phyloP scores from a whole-genome alignment of 2,797 vertebrate species.

The Sciurus carolinensis region DNA sequence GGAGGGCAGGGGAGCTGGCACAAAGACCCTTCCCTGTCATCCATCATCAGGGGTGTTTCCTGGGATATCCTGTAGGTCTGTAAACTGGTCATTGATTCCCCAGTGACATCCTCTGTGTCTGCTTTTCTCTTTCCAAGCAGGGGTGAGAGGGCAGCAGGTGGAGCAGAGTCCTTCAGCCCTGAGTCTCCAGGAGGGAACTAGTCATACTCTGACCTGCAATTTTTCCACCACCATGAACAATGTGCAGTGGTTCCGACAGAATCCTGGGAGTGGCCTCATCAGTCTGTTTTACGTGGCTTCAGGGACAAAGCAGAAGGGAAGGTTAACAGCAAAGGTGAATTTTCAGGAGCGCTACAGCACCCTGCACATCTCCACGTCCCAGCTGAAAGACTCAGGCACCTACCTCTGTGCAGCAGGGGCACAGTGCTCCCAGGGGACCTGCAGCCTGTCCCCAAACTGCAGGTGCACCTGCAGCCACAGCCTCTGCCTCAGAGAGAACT shows the following conservation, averaged over 20 bases:
- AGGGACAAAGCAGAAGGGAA: background rate
- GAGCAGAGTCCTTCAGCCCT: background rate
- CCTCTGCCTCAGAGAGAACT: background rate
- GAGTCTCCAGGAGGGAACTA: background rate
- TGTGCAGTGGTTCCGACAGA: conserved; percentile 70
- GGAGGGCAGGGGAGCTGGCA: fast-evolving
- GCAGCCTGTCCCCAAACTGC: background rate
- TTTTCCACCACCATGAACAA: fast-evolving
- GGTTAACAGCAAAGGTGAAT: background rate
- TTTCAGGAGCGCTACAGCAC: background rate
- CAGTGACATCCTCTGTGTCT: background rate
- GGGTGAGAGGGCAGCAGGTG: background rate
- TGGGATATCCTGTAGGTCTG: background rate
- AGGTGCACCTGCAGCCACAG: background rate
- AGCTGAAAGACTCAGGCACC: background rate
- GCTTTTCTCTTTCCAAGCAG: background rate
- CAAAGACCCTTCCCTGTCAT: background rate
- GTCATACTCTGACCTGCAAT: background rate
- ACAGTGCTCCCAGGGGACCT: background rate
- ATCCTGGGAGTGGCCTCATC: background rate
- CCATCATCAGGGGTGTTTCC: no score
- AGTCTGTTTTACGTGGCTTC: background rate
- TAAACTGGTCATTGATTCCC: background rate
- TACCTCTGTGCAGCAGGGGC: conserved; percentile 33
- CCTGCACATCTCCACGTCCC: background rate